Evolutionary conservation across 2,113 vertebrate species (phyloP), one percentile per base, ranked within the genome.

Genomic region (Hippoglossus stenolepis): DNA sequence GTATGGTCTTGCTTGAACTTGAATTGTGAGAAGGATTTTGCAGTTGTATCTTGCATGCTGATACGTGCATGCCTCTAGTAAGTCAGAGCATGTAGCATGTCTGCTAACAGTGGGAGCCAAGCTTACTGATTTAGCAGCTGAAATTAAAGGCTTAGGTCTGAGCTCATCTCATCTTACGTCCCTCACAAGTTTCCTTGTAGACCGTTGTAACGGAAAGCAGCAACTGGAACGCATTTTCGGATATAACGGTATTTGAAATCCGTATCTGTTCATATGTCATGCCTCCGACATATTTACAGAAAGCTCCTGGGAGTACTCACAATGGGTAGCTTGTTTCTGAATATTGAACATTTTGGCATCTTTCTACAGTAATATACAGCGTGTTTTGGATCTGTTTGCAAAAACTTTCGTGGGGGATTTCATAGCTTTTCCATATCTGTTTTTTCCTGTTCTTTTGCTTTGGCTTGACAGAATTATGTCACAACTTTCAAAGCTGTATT

Each of bases 321-420:
- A 51, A 0, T 64, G 49, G 58, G 3, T 43, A 3, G 17, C 21
- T 40, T 59, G n/a, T 59, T 59, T 63, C 10, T 2, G 20, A 0
- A 45, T n/a, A 0, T 14, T 43, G 12, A 40, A 63, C n/a, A 26
- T 45, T 66, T 65, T 35, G 10, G 26, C 21, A 56, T 40, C 26
- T 14, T 47, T 47, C 15, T 28, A n/a, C n/a, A n/a, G n/a, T 28
- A 70, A 57, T 8, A 8, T 35, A 35, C 31, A 20, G 62, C 49
- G 1, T 53, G 15, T 7, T 53, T 53, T 53, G 13, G n/a, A 65
- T 64, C 15, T 76, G 35, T 82, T 78, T 78, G 53, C 62, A 31
- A 66, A 74, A 60, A 66, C 56, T 79, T 67, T 74, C 35, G 40
- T 72, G 69, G 1, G 4, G 47, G 3, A 64, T 70, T 72, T 80